These are phyloP conservation scores for Leptogaster cylindrica DNA, from an alignment of 2,888 invertebrate genomes.

Conservation along the genomic window DNA sequence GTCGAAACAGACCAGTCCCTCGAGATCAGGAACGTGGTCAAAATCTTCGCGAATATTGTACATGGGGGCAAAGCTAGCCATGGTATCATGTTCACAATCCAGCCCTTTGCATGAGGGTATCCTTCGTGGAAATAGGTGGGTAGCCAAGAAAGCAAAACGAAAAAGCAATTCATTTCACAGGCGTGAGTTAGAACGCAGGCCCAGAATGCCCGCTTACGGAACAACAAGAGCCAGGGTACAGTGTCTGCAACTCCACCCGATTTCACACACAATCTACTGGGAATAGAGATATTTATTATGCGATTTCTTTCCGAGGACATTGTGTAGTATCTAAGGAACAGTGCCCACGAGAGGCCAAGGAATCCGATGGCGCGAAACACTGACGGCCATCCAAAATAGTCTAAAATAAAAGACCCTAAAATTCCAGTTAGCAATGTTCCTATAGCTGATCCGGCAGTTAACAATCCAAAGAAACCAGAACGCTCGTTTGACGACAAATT, in stretches of 20 bases:
- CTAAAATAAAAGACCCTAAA: conserved; percentile 70
- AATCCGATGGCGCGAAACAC: conserved; percentile 71
- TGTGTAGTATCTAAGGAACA: conserved; percentile 65
- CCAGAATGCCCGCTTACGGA: conserved; percentile 70
- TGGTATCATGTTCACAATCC: conserved; percentile 76
- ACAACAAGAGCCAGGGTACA: conserved; percentile 69
- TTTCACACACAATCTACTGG: conserved; percentile 58
- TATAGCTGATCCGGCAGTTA: conserved; percentile 68
- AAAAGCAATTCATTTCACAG: conserved; percentile 75
- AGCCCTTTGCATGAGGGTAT: conserved; percentile 71
- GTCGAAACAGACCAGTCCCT: conserved; percentile 65
- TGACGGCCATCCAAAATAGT: conserved; percentile 70
- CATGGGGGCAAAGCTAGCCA: conserved; percentile 71
- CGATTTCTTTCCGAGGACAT: conserved; percentile 60
- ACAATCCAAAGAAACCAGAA: conserved; percentile 71
- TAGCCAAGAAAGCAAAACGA: conserved; percentile 74
- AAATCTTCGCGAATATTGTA: conserved; percentile 68
- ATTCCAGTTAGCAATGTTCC: conserved; percentile 73
- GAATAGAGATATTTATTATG: conserved; percentile 60
- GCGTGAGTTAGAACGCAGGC: conserved; percentile 75
- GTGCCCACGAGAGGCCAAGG: conserved; percentile 66
- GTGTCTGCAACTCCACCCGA: conserved; percentile 55
- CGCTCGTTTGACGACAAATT: conserved; percentile 70
- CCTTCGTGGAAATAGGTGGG: conserved; percentile 77
- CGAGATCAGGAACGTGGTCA: conserved; percentile 67